Percentiles rank a stretch among this genome's conserved stretches.
Conservation (phyloP, 1,140 invertebrate genomes). For the Lithobius niger region DNA sequence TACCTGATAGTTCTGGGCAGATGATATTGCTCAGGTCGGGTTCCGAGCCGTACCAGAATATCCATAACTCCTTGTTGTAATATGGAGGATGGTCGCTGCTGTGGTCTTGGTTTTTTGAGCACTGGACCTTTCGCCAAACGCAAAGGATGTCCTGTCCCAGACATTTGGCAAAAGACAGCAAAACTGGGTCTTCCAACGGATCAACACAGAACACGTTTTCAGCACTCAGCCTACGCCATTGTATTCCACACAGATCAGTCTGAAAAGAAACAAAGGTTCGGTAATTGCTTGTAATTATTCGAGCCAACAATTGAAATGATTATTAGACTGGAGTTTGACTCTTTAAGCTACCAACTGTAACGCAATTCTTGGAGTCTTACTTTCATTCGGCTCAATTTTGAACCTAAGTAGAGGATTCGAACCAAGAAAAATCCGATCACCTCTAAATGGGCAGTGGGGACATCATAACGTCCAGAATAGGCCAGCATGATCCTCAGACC, state of each 20-base stretch:
- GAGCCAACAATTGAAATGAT: too few relatives aligned
- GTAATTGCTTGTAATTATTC: not conserved
- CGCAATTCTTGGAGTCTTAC: too few relatives aligned
- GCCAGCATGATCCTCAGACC: too few relatives aligned
- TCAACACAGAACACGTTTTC: slow-evolving; percentile 52
- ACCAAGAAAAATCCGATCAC: too few relatives aligned
- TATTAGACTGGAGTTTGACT: too few relatives aligned
- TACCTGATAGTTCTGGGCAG: slow-evolving; percentile 46
- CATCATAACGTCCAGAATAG: too few relatives aligned
- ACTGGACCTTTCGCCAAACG: slow-evolving; percentile 70
- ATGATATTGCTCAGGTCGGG: slow-evolving; percentile 49
- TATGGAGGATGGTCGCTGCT: slow-evolving; percentile 47
- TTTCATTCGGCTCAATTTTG: too few relatives aligned
- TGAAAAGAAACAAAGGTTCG: slow-evolving; percentile 39
- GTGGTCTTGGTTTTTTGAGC: slow-evolving; percentile 37
- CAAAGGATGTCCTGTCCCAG: slow-evolving; percentile 86
- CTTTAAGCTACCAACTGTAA: too few relatives aligned
- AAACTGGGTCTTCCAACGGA: slow-evolving; percentile 81
- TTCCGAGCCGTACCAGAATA: slow-evolving; percentile 98
- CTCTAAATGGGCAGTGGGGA: too few relatives aligned
- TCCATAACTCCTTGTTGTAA: slow-evolving; percentile 85
- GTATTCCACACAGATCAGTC: slow-evolving; percentile 97
- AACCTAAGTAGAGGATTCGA: too few relatives aligned
- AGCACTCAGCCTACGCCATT: slow-evolving; percentile 90
- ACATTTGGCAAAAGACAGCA: slow-evolving; percentile 83